Conservation (phyloP, 2,888 invertebrate genomes). For the Asteroscopus sphinx region DNA sequence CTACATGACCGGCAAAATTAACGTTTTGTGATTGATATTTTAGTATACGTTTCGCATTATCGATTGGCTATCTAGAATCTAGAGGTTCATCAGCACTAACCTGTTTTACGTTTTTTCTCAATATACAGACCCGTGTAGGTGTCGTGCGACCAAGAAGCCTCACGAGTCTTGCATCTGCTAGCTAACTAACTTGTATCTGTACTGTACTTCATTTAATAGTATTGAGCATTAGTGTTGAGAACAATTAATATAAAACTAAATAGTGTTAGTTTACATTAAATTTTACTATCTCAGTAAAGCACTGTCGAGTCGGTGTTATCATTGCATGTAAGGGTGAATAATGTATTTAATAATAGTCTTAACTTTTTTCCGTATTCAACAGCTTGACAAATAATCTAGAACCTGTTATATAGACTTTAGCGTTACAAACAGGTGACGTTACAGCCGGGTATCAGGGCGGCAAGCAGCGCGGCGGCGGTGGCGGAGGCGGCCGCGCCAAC, state of each 20-base stretch:
- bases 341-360: no score
- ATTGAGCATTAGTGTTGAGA: constrained; percentile 20
- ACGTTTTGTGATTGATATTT: not conserved
- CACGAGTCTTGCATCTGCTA: constrained; percentile 46
- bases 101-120: constrained; percentile 12
- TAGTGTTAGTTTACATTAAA: constrained; percentile 4
- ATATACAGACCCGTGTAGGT: constrained; percentile 34
- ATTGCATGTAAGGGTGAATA: constrained; percentile 39
- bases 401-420: constrained; percentile 53
- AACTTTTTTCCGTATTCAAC: constrained; percentile 37
- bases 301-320: constrained; percentile 25
- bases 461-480: constrained; percentile 94
- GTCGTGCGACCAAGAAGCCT: constrained; percentile 53
- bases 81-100: constrained; percentile 12
- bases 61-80: constrained; percentile 19
- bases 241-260: constrained; percentile 3
- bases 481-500: constrained; percentile 93
- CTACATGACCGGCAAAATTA: constrained; percentile 13
- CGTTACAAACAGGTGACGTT: constrained; percentile 65
- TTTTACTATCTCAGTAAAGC: constrained; percentile 14
- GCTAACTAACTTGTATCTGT: constrained; percentile 47
- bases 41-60: constrained; percentile 2
- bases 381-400: constrained; percentile 39
- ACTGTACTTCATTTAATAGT: constrained; percentile 35
- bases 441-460: constrained; percentile 93